phyloP scores from a whole-genome alignment of 2,888 invertebrate genomes.

The Andrena bicolor region DNA sequence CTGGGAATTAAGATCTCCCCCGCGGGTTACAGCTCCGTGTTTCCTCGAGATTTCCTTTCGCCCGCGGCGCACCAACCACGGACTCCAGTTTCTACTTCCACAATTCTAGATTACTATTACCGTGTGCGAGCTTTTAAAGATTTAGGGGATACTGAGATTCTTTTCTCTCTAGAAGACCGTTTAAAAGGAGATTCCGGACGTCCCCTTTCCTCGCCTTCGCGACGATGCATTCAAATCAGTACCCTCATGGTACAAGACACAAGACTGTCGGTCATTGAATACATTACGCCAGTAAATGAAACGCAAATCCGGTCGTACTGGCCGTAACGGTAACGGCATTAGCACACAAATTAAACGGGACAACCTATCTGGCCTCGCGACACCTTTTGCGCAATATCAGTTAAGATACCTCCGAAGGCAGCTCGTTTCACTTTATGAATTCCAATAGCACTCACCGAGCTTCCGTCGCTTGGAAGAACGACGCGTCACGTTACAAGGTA shows the following conservation, averaged over 20 bases:
- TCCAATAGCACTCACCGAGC: conserved; percentile 11
- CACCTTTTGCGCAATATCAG: conserved; percentile 11
- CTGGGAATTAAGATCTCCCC: conserved; percentile 25
- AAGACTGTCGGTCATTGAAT: conserved; percentile 44
- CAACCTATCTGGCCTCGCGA: conserved; percentile 8
- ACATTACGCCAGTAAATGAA: conserved; percentile 40
- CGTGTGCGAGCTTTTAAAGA: neutral
- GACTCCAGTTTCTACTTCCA: neutral
- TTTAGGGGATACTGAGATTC: neutral
- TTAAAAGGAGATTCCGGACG: neutral
- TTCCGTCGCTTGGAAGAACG: neutral
- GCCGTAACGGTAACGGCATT: conserved; percentile 31
- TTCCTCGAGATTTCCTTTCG: conserved; percentile 7
- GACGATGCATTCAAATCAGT: neutral
- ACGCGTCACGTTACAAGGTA: neutral
- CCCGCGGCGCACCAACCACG: neutral
- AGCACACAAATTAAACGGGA: conserved; percentile 41
- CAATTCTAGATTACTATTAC: neutral
- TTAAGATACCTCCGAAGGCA: conserved; percentile 9
- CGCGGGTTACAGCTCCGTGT: neutral
- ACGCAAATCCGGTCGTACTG: conserved; percentile 11
- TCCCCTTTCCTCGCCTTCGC: neutral
- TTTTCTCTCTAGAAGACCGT: neutral
- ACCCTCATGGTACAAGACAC: neutral
- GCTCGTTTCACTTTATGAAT: conserved; percentile 15